phyloP scores from a whole-genome alignment of 2,888 invertebrate species.

The Agrotis puta region DNA sequence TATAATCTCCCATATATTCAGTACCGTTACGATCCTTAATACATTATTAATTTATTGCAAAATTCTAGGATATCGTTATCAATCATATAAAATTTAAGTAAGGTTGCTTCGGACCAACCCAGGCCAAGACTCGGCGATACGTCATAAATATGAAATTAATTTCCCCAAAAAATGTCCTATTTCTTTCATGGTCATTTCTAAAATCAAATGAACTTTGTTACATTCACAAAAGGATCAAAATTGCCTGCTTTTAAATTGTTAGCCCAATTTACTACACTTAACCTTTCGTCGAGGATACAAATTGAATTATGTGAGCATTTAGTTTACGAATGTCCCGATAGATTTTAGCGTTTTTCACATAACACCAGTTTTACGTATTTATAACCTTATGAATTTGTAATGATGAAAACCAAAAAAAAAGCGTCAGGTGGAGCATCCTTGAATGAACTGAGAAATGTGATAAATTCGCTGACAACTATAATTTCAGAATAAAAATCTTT shows the following conservation, averaged over 20 bases:
- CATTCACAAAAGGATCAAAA: slow-evolving; percentile 26
- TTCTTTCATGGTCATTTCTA: slow-evolving; percentile 22
- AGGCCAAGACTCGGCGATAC: slow-evolving; percentile 14
- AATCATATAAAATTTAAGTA: slow-evolving; percentile 55
- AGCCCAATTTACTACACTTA: slow-evolving; percentile 23
- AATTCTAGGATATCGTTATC: slow-evolving; percentile 29
- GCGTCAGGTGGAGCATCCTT: not conserved
- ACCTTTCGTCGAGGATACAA: slow-evolving; percentile 17
- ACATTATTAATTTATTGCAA: slow-evolving; percentile 39
- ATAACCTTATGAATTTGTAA: not conserved
- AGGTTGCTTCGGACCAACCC: slow-evolving; percentile 30
- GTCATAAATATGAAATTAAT: slow-evolving; percentile 51
- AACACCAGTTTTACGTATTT: not conserved
- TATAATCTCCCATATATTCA: slow-evolving; percentile 17
- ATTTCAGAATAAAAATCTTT: not conserved
- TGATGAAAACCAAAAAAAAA: not conserved
- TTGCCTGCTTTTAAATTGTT: slow-evolving; percentile 8
- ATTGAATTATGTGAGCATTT: slow-evolving; percentile 38
- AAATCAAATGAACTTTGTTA: slow-evolving; percentile 28
- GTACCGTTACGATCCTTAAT: not conserved
- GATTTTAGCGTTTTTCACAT: not conserved
- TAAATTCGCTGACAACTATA: not conserved
- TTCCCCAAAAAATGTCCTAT: slow-evolving; percentile 21
- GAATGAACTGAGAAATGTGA: not conserved
- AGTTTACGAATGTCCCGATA: slow-evolving; percentile 9